Evolutionary conservation across 2,888 invertebrate species (phyloP).

Genomic region (Empis stercorea): DNA sequence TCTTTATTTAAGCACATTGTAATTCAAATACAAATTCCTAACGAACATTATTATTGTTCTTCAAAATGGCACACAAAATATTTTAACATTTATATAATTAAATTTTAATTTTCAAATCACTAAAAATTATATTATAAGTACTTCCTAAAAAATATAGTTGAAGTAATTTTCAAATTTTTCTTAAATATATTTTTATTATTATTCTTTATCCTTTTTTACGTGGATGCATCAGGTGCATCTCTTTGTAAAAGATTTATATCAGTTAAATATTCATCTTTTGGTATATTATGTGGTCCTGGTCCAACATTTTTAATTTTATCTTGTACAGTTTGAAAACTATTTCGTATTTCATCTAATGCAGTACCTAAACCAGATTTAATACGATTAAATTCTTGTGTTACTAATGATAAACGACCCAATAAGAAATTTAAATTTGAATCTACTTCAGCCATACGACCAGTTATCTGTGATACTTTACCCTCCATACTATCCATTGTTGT

Average conservation of each 20-base stretch:
- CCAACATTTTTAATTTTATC: constrained; percentile 39
- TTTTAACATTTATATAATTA: no score
- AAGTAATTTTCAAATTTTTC: no score
- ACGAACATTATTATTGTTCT: no score
- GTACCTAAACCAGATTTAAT: constrained; percentile 64
- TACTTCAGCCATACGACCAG: constrained; percentile 61
- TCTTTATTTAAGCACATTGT: no score
- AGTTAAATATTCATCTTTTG: constrained; percentile 27
- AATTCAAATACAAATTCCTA: no score
- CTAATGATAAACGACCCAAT: constrained; percentile 62
- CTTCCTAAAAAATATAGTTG: no score
- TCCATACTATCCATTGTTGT: constrained; percentile 65
- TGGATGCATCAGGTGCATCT: background rate
- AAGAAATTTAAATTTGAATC: constrained; percentile 72
- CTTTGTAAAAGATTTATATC: constrained; percentile 25
- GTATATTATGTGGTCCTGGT: constrained; percentile 48
- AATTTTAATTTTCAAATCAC: no score
- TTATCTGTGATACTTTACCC: constrained; percentile 65
- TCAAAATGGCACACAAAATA: no score
- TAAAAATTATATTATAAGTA: no score
- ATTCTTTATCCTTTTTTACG: no score
- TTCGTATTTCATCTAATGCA: constrained; percentile 56
- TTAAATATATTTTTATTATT: no score
- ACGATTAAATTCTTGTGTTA: constrained; percentile 72
- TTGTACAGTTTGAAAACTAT: constrained; percentile 50